Base-by-base conservation (phyloP, 2,888 invertebrate species). In the Anthophora plumipes region DNA sequence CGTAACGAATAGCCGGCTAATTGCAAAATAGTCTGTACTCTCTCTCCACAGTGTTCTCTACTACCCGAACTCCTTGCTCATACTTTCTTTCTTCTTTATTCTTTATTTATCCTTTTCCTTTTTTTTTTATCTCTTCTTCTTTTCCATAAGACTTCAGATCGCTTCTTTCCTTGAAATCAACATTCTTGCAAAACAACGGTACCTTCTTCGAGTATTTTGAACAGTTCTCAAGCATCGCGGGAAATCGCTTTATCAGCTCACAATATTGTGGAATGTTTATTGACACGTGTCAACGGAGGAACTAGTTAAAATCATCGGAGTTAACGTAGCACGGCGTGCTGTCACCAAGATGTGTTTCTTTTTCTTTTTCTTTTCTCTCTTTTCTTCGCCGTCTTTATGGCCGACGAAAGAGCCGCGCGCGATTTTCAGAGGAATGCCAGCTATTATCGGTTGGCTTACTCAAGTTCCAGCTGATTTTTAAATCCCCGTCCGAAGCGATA, bases 391-490 rank as follows among this genome's bases (percentile, higher is more conserved):
- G 67, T 11, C 48, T 80, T 73, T 80, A 69, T 50, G 54, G 60
- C 12, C 64, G 54, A 37, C 22, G 73, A 78, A 81, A 59, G 69
- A 72, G 22, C 59, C 59, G 55, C 66, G 55, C 66, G 50, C 46
- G 55, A 67, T 77, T 83, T 77, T 57, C 57, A 83, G 54, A 71
- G 84, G 67, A 80, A 83, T 78, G 73, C 60, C 52, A 60, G 54
- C 67, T 60, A 80, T 64, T 77, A 72, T 77, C 74, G 66, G 61
- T 22, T 31, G 59, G 54, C 25, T 83, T 68, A 69, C 55, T 76
- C 73, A 48, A 84, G 52, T 78, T 71, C 54, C 64, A 60, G 39
- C 54, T 25, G 75, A 76, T 60, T 80, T 80, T 86, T 78, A 78
- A 79, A 80, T 66, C 25, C 25, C 9, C 43, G 25, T 0, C 39